Evolutionary conservation across 1,140 invertebrate species (phyloP).

Genomic region (Bombus breviceps): DNA sequence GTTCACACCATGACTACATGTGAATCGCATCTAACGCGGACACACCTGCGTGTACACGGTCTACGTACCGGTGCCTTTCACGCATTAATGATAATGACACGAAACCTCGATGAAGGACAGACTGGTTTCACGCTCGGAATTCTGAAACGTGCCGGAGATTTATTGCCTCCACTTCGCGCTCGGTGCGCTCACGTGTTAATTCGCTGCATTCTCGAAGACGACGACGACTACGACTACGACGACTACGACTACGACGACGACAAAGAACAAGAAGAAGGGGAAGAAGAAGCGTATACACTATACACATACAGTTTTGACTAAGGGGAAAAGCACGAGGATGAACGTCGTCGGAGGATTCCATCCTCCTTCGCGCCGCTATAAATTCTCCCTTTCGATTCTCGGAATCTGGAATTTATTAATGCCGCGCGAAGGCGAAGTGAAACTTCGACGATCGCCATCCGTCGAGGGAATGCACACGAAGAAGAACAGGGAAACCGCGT

Average conservation of each 20-base stretch:
- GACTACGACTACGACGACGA: neutral
- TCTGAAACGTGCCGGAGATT: conserved; percentile 63
- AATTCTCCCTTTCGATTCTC: conserved; percentile 36
- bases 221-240: neutral
- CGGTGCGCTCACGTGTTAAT: conserved; percentile 55
- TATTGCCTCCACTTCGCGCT: conserved; percentile 54
- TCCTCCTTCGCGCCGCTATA: conserved; percentile 41
- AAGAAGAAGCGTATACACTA: neutral
- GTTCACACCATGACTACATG: conserved; percentile 44
- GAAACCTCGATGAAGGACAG: conserved; percentile 62
- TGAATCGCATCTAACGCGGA: conserved; percentile 45
- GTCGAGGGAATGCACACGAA: neutral
- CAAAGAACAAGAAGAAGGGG: neutral
- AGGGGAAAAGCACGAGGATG: conserved; percentile 2
- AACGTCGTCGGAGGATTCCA: conserved; percentile 25
- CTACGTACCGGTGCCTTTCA: conserved; percentile 58
- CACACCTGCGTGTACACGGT: conserved; percentile 46
- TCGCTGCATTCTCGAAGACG: conserved; percentile 50
- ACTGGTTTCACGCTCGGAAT: conserved; percentile 58
- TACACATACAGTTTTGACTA: neutral
- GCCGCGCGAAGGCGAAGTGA: conserved; percentile 13
- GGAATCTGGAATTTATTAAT: conserved; percentile 44
- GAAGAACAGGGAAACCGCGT: conserved; percentile 14
- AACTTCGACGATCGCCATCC: neutral
- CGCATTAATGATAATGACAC: conserved; percentile 67